These are phyloP conservation scores for Stichodactyla mertensii DNA, from an alignment of 64 coral and sea anemone species.

Conservation along the genomic window DNA sequence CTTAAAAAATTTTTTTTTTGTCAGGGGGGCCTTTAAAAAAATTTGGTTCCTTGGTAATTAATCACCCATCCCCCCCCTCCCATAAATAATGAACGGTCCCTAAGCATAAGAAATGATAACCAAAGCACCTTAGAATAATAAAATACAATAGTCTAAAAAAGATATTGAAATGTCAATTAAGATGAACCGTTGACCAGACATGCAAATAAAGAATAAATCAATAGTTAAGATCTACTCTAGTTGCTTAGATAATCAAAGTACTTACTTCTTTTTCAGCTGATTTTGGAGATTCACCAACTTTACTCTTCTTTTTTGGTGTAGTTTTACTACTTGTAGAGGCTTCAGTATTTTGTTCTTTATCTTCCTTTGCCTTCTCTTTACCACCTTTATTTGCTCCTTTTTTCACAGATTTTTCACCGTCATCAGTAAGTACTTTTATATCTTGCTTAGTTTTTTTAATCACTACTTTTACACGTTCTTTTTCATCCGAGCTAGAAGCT, in stretches of 20 bases:
- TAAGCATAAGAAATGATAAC: no score
- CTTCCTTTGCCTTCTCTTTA: not conserved
- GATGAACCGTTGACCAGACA: no score
- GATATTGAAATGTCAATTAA: no score
- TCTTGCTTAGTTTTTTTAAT: conserved; percentile 51
- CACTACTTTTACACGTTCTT: conserved; percentile 54
- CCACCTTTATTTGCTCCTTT: not conserved
- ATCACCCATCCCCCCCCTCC: no score
- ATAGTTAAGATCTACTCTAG: not conserved
- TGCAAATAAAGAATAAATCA: not conserved
- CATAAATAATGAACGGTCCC: no score
- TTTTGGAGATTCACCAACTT: not conserved
- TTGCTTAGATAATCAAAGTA: not conserved
- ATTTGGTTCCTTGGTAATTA: no score
- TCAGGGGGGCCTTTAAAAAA: no score
- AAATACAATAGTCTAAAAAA: no score
- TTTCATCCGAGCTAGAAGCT: not conserved
- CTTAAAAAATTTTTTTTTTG: no score
- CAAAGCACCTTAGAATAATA: no score
- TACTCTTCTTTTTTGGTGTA: conserved; percentile 20
- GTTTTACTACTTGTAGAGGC: not conserved
- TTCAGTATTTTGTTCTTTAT: not conserved
- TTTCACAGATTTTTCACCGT: not conserved
- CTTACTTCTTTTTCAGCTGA: conserved; percentile 2
- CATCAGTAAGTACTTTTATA: not conserved